Evolutionary conservation across 1,140 invertebrate genomes (phyloP).

Genomic region (Zaprionus gabonicus): DNA sequence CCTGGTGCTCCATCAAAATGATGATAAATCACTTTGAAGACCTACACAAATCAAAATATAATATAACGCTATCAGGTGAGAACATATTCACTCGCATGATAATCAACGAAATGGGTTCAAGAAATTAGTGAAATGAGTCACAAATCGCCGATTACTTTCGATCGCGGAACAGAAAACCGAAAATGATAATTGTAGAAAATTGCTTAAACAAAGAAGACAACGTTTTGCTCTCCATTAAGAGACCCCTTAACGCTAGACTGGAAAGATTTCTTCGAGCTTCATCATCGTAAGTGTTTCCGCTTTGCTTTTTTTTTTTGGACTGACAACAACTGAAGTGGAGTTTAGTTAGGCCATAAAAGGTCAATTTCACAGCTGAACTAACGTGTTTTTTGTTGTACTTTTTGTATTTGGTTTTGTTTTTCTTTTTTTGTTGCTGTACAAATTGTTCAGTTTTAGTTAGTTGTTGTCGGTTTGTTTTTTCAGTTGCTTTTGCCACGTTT

Average conservation of each 20-base stretch:
- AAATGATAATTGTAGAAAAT: slow-evolving; percentile 29
- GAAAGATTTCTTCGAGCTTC: slow-evolving; percentile 25
- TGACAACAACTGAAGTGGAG: slow-evolving; percentile 16
- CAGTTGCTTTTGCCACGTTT: slow-evolving; percentile 61
- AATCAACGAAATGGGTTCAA: slow-evolving; percentile 5
- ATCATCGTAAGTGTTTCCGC: slow-evolving; percentile 70
- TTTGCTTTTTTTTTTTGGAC: slow-evolving; percentile 43
- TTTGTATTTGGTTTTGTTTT: slow-evolving; percentile 19
- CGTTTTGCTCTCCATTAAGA: slow-evolving; percentile 39
- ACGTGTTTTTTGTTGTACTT: slow-evolving; percentile 61
- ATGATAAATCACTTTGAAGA: slow-evolving; percentile 29
- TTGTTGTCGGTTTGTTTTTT: background rate
- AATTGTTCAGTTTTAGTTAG: slow-evolving; percentile 53
- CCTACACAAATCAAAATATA: background rate
- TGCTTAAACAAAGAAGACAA: slow-evolving; percentile 3
- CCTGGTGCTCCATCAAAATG: background rate
- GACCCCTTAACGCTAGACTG: slow-evolving; percentile 17
- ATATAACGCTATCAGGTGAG: background rate
- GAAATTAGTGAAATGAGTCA: slow-evolving; percentile 24
- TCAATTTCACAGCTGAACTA: slow-evolving; percentile 79
- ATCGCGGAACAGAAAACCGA: background rate
- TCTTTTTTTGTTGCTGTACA: slow-evolving; percentile 8
- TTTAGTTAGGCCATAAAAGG: slow-evolving; percentile 69
- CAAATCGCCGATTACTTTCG: slow-evolving; percentile 29
- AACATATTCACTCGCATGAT: slow-evolving; percentile 14